Percentiles rank a stretch among this genome's conserved stretches.
Evolutionary conservation across 1,140 invertebrate genomes (phyloP).

Genomic region (Drosophila funebris): DNA sequence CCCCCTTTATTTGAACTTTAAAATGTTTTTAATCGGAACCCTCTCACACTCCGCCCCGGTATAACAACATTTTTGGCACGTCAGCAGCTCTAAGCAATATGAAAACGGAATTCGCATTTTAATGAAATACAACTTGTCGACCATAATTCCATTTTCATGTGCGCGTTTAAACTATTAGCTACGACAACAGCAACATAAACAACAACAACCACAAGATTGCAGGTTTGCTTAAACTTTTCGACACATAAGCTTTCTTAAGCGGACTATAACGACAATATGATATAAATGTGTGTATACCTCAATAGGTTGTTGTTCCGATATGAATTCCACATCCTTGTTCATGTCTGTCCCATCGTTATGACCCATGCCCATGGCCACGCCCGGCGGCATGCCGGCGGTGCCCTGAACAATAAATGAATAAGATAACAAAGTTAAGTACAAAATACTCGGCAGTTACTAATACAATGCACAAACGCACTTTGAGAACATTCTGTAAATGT

Average conservation of each 20-base stretch:
- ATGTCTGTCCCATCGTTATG: constrained; percentile 61
- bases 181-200: no score
- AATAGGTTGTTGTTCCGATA: constrained; percentile 84
- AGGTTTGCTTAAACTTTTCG: constrained; percentile 6
- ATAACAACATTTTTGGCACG: constrained; percentile 78
- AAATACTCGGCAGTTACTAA: not conserved
- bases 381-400: constrained; percentile 55
- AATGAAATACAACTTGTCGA: not conserved
- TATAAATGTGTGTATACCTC: constrained; percentile 71
- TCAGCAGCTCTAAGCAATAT: constrained; percentile 53
- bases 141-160: constrained; percentile 35
- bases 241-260: not conserved
- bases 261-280: constrained; percentile 14
- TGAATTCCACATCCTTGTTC: constrained; percentile 84
- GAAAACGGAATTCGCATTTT: not conserved
- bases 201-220: constrained; percentile 25
- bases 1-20: not conserved
- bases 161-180: not conserved
- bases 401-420: constrained; percentile 38
- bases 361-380: constrained; percentile 49
- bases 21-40: constrained; percentile 18
- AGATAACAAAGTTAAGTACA: not conserved
- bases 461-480: constrained; percentile 26
- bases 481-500: constrained; percentile 86
- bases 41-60: constrained; percentile 27